phyloP scores from a whole-genome alignment of 2,797 vertebrate genomes.

The Poecilia picta region DNA sequence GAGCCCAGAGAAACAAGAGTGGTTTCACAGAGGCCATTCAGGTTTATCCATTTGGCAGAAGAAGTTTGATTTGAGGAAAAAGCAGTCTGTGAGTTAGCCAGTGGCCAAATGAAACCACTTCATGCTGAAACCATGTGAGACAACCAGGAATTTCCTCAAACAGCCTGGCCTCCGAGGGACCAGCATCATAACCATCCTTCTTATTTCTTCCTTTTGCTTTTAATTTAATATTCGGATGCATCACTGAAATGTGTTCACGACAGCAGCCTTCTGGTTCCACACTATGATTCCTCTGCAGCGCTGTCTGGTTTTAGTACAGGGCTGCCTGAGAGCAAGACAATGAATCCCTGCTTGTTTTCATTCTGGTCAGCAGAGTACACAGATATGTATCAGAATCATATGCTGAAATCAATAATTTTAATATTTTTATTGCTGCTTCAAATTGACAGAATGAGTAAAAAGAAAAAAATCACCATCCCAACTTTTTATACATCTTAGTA shows the following conservation, averaged over 20 bases:
- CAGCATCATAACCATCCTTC: not conserved
- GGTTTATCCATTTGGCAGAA: not conserved
- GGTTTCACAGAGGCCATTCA: not conserved
- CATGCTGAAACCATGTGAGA: not conserved
- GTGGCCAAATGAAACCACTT: not conserved
- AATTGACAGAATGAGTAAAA: not conserved
- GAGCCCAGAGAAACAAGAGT: not conserved
- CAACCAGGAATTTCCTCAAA: not conserved
- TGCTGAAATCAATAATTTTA: not conserved
- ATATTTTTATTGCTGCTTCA: not conserved
- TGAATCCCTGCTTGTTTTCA: constrained; percentile 4
- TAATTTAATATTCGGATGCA: not conserved
- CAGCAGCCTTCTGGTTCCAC: not conserved
- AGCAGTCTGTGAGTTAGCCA: not conserved
- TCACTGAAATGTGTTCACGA: not conserved
- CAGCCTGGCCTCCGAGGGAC: not conserved
- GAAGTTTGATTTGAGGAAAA: constrained; percentile 1
- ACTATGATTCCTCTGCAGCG: not conserved
- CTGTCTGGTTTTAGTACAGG: not conserved
- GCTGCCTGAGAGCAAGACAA: not conserved
- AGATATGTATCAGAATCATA: not conserved
- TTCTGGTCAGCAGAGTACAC: not conserved
- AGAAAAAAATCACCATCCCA: not conserved
- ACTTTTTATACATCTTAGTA: not conserved
- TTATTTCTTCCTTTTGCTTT: not conserved